Evolutionary conservation across 2,797 vertebrate genomes (phyloP), one percentile per base, ranked within the genome.

Genomic region (Macropus fuliginosus): DNA sequence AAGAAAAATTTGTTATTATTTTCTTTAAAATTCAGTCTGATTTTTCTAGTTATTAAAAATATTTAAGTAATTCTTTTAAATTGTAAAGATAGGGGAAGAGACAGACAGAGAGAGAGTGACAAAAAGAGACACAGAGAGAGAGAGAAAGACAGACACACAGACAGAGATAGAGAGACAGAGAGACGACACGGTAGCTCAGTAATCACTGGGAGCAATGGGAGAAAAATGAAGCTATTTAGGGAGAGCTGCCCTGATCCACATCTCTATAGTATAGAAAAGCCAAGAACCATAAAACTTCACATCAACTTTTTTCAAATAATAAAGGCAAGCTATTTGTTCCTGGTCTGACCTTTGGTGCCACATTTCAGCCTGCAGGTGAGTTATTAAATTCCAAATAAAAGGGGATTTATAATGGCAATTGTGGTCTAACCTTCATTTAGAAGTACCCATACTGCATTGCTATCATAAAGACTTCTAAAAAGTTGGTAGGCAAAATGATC

Each of bases 361-460:
- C 74, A 93, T 95, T 98, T 96, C 55, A 97, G 94, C 89, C 95
- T 74, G 89, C 94, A 97, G 96, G 93, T 97, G 95, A 96, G 74
- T 95, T 98, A 98, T 97, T 98, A 96, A 98, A 93, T 94, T 34
- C 66, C 94, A 98, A 97, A 96, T 46, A 31, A 54, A 90, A 95
- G 90, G 81, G 90, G 93, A 56, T 96, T 98, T 96, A 92, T 97
- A 96, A 96, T 55, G n/a, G 93, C 12, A 92, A 34, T 0, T 1
- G 90, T 95, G 54, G 31, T 92, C 96, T 97, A 97, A 95, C 96
- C 94, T 98, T 97, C 96, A 95, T 95, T 94, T 97, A 97, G 95
- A 98, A 54, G 59, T 90, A 92, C 13, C 4, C 55, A 91, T 54
- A 89, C 96, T 74, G 90, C 91, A 91, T 90, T 81, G 91, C 87